Evolutionary conservation across 2,797 vertebrate species (phyloP).

Genomic region (Cebuella pygmaea): DNA sequence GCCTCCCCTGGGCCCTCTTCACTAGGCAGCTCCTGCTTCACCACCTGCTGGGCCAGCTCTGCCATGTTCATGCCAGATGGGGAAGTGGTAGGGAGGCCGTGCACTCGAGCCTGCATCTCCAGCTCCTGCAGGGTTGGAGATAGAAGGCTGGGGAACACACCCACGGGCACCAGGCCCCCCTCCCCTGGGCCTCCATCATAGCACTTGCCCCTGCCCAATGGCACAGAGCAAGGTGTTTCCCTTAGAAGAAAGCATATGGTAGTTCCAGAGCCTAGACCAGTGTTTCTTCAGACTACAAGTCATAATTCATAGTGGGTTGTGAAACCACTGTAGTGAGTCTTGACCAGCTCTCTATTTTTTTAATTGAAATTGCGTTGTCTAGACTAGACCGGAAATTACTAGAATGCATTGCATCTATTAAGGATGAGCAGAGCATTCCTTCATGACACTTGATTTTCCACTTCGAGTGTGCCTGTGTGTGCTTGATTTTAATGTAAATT

Average conservation of each 20-base stretch:
- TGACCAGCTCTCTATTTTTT: background rate
- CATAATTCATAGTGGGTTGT: background rate
- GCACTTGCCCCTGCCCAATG: background rate
- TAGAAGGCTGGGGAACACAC: background rate
- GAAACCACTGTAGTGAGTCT: background rate
- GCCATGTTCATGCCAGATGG: constrained; percentile 90
- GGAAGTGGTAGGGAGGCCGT: constrained; percentile 92
- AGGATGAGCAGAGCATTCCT: background rate
- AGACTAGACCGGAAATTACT: constrained; percentile 19
- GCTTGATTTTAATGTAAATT: background rate
- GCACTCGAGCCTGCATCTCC: constrained; percentile 96
- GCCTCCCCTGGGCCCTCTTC: constrained; percentile 88
- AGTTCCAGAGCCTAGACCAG: background rate
- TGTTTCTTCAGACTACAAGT: background rate
- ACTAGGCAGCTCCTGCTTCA: constrained; percentile 92
- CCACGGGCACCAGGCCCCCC: background rate
- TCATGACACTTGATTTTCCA: background rate
- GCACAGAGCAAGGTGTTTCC: background rate
- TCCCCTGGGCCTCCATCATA: fast-evolving
- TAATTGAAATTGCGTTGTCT: constrained; percentile 51
- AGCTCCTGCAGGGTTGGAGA: constrained; percentile 89
- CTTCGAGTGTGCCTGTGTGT: background rate
- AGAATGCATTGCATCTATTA: background rate
- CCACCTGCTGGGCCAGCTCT: constrained; percentile 89
- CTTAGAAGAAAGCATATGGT: background rate